Evolutionary conservation across 2,113 vertebrate genomes (phyloP).

Genomic region (Desmodus rotundus): DNA sequence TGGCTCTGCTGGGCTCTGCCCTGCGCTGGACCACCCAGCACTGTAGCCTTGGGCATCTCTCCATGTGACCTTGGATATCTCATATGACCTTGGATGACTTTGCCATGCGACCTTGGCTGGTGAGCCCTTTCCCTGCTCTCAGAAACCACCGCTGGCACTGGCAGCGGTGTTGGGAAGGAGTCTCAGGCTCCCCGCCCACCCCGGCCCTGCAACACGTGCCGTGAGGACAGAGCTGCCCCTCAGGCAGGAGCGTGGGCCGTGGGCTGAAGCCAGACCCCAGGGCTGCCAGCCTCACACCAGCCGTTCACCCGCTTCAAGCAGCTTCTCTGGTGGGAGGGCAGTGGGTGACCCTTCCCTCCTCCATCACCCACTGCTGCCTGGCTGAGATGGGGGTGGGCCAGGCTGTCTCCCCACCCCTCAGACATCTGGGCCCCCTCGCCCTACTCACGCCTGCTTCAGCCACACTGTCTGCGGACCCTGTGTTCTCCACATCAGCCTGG

Average conservation of each 20-base stretch:
- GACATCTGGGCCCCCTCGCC: rapidly evolving
- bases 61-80: no score
- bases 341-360: background rate
- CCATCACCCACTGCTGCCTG: background rate
- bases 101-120: background rate
- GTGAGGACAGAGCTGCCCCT: background rate
- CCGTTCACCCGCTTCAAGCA: rapidly evolving
- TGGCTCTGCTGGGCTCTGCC: background rate
- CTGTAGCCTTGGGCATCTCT: background rate
- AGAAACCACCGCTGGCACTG: background rate
- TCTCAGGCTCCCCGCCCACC: background rate
- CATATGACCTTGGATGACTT: background rate
- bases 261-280: background rate
- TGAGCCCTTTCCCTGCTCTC: background rate
- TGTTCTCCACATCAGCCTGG: background rate
- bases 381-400: background rate
- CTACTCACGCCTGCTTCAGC: no score
- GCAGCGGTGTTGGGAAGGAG: background rate
- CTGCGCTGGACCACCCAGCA: background rate
- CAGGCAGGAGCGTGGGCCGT: rapidly evolving
- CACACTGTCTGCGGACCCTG: no score
- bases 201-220: rapidly evolving
- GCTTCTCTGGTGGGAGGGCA: background rate
- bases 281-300: no score
- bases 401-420: background rate